phyloP scores from a whole-genome alignment of 2,888 invertebrate species.

The Omphaloscelis lunosa region DNA sequence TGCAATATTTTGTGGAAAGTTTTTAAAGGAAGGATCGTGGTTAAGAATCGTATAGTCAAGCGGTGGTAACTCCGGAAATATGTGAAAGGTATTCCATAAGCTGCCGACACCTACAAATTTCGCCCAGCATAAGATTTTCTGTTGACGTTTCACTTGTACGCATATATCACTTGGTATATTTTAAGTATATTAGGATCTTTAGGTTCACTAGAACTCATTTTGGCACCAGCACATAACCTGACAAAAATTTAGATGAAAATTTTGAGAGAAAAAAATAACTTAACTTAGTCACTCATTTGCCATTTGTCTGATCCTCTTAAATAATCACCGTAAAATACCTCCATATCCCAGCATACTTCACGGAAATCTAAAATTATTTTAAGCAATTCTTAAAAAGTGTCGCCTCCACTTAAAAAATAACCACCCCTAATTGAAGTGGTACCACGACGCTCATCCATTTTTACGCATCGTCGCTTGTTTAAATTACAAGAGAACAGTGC shows the following conservation, averaged over 20 bases:
- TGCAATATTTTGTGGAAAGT: conserved; percentile 51
- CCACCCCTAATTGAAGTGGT: conserved; percentile 77
- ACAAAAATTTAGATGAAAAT: no score
- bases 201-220: no score
- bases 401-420: conserved; percentile 63
- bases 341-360: background rate
- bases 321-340: no score
- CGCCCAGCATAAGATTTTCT: background rate
- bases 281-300: no score
- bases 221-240: no score
- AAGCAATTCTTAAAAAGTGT: conserved; percentile 52
- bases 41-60: background rate
- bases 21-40: background rate
- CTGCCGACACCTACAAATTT: background rate
- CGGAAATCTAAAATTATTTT: conserved; percentile 9
- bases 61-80: background rate
- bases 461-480: conserved; percentile 83
- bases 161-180: background rate
- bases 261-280: no score
- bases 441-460: conserved; percentile 80
- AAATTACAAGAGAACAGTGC: conserved; percentile 84
- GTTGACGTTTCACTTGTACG: no score
- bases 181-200: no score
- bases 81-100: background rate
- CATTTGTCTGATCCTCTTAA: no score